Evolutionary conservation across 2,113 vertebrate genomes (phyloP), one percentile per base, ranked within the genome.

Genomic region (Romanogobio albipinnatus): DNA sequence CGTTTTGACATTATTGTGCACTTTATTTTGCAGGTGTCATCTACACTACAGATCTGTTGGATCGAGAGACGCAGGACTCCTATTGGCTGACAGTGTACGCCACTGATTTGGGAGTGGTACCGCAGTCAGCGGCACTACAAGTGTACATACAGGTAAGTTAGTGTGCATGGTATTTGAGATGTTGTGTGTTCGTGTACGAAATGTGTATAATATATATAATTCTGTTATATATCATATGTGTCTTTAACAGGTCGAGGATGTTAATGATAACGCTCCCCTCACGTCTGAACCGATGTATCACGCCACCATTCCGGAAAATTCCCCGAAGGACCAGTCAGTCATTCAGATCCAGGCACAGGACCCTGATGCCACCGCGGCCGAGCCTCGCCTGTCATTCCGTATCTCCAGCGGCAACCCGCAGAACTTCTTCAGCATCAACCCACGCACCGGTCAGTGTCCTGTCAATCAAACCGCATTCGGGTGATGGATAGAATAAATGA

Each of bases 81-180:
- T 99, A 99, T 89, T 99, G 98, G 98, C 90, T 99, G 78, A 98
- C 97, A 0, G 95, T 99, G 47, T 99, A 99, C 5, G 98, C 98
- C 0, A 98, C 96, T 0, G 98, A 99, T 85, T 95, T 95, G 0
- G 98, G 97, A 0, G 97, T 98, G 0, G 95, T 99, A 33, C 98
- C 98, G 0, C 96, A 98, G 83, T 98, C 96, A 68, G 92, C 96
- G 33, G 94, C 95, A 3, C 96, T 98, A 0, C 97, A 99, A 79
- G 95, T 99, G 88, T 99, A 96, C 85, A 90, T 99, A 59, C 97
- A 99, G 90, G 88, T 89, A 75, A 58, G 85, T 70, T 76, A 62
- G n/a, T 56, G 62, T 33, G 71, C 81, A 64, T 84, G 4, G 7
- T 58, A 3, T 76, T 5, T 22, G 9, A 76, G 49, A 36, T 8